Conservation (phyloP, 2,888 invertebrate genomes). For the Odontocerum albicorne region DNA sequence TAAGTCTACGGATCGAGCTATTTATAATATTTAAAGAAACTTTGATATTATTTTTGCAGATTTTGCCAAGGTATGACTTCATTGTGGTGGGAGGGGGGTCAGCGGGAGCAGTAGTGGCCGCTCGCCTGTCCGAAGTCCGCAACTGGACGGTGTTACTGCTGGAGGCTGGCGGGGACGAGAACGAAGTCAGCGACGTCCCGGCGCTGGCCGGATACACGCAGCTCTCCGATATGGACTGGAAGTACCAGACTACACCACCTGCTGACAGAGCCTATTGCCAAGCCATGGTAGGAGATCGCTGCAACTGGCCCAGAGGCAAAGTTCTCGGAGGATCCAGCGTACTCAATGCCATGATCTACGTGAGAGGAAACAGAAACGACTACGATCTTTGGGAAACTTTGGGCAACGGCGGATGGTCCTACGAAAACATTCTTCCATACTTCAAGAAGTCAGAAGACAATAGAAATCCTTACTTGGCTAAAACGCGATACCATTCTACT, state of each 20-base stretch:
- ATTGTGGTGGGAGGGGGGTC: slow-evolving; percentile 86
- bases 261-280: slow-evolving; percentile 78
- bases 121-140: slow-evolving; percentile 75
- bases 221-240: slow-evolving; percentile 87
- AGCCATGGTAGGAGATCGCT: slow-evolving; percentile 84
- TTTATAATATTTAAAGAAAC: too few relatives aligned
- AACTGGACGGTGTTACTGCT: slow-evolving; percentile 83
- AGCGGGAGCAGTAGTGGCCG: slow-evolving; percentile 87
- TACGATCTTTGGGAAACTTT: slow-evolving; percentile 84
- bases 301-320: slow-evolving; percentile 92
- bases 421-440: slow-evolving; percentile 78
- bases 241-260: slow-evolving; percentile 84
- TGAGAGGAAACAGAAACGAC: slow-evolving; percentile 83
- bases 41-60: slow-evolving; percentile 50
- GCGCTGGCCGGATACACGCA: slow-evolving; percentile 83
- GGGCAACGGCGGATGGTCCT: slow-evolving; percentile 88
- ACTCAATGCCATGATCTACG: slow-evolving; percentile 90
- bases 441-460: slow-evolving; percentile 89
- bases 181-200: slow-evolving; percentile 86
- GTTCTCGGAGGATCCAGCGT: slow-evolving; percentile 87
- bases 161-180: slow-evolving; percentile 88
- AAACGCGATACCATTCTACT: slow-evolving; percentile 72
- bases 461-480: slow-evolving; percentile 77
- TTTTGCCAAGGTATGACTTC: slow-evolving; percentile 81
- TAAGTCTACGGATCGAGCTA: too few relatives aligned